phyloP scores from a whole-genome alignment of 2,113 vertebrate species.

The Neogobius melanostomus region DNA sequence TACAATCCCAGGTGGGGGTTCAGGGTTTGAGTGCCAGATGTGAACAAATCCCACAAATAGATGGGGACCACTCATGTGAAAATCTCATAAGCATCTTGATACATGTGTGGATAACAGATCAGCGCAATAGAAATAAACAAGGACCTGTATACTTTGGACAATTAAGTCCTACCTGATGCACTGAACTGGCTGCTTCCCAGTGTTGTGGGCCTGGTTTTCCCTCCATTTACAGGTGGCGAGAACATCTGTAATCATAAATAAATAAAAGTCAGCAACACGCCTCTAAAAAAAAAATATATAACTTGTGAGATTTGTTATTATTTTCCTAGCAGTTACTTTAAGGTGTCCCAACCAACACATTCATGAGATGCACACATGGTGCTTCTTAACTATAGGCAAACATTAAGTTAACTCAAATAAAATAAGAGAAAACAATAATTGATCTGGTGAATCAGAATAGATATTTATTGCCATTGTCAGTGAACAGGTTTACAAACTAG shows the following conservation, averaged over 20 bases:
- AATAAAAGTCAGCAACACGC: slow-evolving; percentile 15
- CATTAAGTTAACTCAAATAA: too few relatives aligned
- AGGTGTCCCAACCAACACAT: too few relatives aligned
- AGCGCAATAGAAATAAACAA: slow-evolving; percentile 20
- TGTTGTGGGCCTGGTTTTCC: slow-evolving; percentile 95
- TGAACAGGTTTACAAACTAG: too few relatives aligned
- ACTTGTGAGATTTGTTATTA: too few relatives aligned
- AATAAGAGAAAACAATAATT: too few relatives aligned
- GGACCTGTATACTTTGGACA: slow-evolving; percentile 6
- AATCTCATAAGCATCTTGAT: not conserved
- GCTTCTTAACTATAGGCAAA: too few relatives aligned
- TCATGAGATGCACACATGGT: too few relatives aligned
- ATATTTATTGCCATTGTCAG: too few relatives aligned
- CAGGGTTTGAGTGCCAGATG: slow-evolving; percentile 56
- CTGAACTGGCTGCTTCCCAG: slow-evolving; percentile 97
- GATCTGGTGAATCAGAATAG: too few relatives aligned
- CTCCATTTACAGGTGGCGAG: slow-evolving; percentile 97
- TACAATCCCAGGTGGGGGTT: slow-evolving; percentile 55
- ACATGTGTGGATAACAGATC: slow-evolving; percentile 9
- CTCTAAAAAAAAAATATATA: too few relatives aligned
- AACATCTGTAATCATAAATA: slow-evolving; percentile 86
- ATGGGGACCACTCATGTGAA: slow-evolving; percentile 27
- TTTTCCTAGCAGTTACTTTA: too few relatives aligned
- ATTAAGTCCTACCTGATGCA: slow-evolving; percentile 88
- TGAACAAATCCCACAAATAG: slow-evolving; percentile 31